Conservation (phyloP, 2,888 invertebrate genomes). For the Lycaena phlaeas region DNA sequence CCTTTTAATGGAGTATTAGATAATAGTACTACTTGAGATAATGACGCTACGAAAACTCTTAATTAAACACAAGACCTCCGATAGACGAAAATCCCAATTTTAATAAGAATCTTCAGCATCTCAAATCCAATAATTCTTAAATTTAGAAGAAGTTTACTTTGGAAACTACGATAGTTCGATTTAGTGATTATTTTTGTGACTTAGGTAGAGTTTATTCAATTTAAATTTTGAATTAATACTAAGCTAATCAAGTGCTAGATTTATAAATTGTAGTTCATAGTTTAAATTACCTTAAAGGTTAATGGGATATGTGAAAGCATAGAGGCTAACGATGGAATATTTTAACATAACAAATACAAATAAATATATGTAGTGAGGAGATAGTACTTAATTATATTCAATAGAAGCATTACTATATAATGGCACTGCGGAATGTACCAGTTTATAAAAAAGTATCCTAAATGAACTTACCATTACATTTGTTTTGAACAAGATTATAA, state of each 20-base stretch:
- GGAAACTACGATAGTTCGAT: conserved; percentile 58
- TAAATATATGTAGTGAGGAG: conserved; percentile 23
- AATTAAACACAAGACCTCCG: conserved; percentile 16
- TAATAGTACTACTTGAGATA: conserved; percentile 52
- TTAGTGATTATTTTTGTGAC: conserved; percentile 48
- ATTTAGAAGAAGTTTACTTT: conserved; percentile 66
- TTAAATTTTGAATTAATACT: conserved; percentile 59
- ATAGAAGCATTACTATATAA: conserved; percentile 60
- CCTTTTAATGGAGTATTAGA: conserved; percentile 58
- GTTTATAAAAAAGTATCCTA: conserved; percentile 67
- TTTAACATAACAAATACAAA: background rate
- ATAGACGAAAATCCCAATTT: conserved; percentile 16
- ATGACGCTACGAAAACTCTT: conserved; percentile 21
- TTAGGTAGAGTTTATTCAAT: conserved; percentile 46
- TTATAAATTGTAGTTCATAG: conserved; percentile 39
- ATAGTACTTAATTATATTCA: conserved; percentile 41
- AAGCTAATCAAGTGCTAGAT: conserved; percentile 58
- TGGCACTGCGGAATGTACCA: conserved; percentile 70
- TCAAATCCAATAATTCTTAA: conserved; percentile 49
- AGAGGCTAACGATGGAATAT: conserved; percentile 5
- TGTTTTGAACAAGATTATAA: conserved; percentile 62
- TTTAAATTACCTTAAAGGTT: conserved; percentile 30
- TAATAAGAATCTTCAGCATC: conserved; percentile 27
- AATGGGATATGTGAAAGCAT: conserved; percentile 13
- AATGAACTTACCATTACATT: conserved; percentile 53